These are phyloP conservation scores for Hipposideros armiger DNA, from an alignment of 2,113 vertebrate species.

Conservation along the genomic window DNA sequence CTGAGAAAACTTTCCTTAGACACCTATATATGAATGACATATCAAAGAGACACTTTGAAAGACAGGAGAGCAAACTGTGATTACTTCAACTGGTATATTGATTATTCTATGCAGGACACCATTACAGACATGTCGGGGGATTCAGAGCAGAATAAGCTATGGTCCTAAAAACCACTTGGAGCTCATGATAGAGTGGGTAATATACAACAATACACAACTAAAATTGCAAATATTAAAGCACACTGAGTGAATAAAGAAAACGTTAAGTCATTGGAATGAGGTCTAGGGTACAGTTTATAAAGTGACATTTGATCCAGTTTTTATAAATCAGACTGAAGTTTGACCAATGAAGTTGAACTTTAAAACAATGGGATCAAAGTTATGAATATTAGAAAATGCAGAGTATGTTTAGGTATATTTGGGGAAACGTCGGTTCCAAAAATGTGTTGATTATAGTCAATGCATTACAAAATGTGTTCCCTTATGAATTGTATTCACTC, in stretches of 20 bases:
- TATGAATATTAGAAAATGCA: conserved; percentile 50
- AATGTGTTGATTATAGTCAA: conserved; percentile 65
- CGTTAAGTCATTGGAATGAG: not conserved
- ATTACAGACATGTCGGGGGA: not conserved
- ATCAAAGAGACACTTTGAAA: not conserved
- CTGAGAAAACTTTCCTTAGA: not conserved
- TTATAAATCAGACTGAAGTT: conserved; percentile 8
- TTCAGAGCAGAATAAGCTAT: not conserved
- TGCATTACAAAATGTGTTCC: conserved; percentile 58
- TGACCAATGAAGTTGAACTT: not conserved
- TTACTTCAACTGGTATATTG: not conserved
- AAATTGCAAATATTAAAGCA: not conserved
- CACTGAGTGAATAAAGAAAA: not conserved
- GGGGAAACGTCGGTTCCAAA: conserved; percentile 60
- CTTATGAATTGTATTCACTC: conserved; percentile 63
- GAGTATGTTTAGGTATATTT: conserved; percentile 13
- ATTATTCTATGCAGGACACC: not conserved
- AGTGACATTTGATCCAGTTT: conserved; percentile 52
- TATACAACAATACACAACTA: not conserved
- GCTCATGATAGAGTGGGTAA: not conserved
- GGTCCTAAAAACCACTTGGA: not conserved
- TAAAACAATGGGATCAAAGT: not conserved
- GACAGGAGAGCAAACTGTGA: not conserved
- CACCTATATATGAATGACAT: not conserved
- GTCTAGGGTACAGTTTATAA: not conserved